Evolutionary conservation across 2,888 invertebrate genomes (phyloP), one percentile per base, ranked within the genome.

Genomic region (Calliphora vomitoria): DNA sequence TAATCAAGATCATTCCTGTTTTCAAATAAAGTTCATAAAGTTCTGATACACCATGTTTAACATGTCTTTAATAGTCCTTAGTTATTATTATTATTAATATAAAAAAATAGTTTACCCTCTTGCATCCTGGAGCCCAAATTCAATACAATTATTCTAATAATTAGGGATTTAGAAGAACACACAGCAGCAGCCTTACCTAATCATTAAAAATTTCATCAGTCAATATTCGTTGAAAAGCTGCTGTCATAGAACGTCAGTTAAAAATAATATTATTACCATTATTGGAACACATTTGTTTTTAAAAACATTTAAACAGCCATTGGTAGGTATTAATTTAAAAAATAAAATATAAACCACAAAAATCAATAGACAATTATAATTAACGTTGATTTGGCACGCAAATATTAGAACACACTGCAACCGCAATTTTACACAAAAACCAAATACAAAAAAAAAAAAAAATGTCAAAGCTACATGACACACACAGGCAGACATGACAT

Each of bases 301-400:
- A 4, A 35, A n/a, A 35, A 58, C 31, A 35, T 35, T 62, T 62
- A n/a, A 35, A n/a, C 58, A 25, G 11, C 13, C 20, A 58, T 58
- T 31, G 25, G 58, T 58, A 58, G 3, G 25, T 13, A 8, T 55
- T 10, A 20, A 20, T 20, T 20, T 25, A 25, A 25, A 25, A 6
- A 11, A 55, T 18, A 8, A 58, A 25, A 50, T 18, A 55, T 53
- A 13, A 35, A 18, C 60, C 71, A 55, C 11, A 64, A 76, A 71
- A 85, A 81, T 79, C 75, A 64, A 81, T 81, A 68, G 58, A 47
- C 55, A 71, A 71, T 86, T 75, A 80, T 66, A 86, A 80, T 86
- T 79, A 82, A 79, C 64, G 55, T 79, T 53, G 72, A 75, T 82
- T 86, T 79, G 79, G 82, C 86, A 82, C 86, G 86, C 86, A 86